Evolutionary conservation across 2,797 vertebrate genomes (phyloP), one percentile per base, ranked within the genome.

Genomic region (Basileuterus tristriatus): DNA sequence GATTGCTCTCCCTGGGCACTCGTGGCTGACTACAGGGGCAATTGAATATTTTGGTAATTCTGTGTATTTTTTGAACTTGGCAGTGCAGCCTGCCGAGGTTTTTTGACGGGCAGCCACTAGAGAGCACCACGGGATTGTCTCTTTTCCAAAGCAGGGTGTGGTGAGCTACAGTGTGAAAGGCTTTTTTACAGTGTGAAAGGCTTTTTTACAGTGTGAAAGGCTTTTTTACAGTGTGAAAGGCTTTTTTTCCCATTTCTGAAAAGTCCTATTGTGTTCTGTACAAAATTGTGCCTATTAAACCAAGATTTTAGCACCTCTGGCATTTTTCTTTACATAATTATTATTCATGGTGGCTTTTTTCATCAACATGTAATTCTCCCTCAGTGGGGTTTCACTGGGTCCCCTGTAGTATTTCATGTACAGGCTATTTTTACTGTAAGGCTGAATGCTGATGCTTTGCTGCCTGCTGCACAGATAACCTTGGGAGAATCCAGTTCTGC

Each of bases 81-180:
- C 8, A 52, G 10, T 4, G 30, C 34, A 55, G 20, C 55, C 39
- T 69, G 65, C 27, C 27, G 41, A 70, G 46, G 10, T 15, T 71
- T 58, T 86, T 41, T 59, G 29, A 53, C 47, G 32, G 56, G 34
- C 69, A 87, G 50, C 94, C 95, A 49, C 89, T 87, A 96, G 96
- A 88, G 96, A 82, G 79, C 83, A 91, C 76, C 53, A 23, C 50
- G 47, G 49, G 90, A 90, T 93, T 74, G 70, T 67, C 20, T 78
- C 75, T 93, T 83, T 85, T 34, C 58, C 32, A 32, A 29, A 55
- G 37, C 17, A 43, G 72, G 78, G 64, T 1, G 16, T 58, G 75
- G 65, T 56, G 78, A 72, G 3, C 23, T 12, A 20, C 36, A 15
- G 34, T 1, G 15, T 8, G 15, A 60, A 65, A 76, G 4, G 32